These are phyloP conservation scores for Sinocyclocheilus rhinocerous DNA, from an alignment of 2,113 vertebrate genomes.

Conservation along the genomic window DNA sequence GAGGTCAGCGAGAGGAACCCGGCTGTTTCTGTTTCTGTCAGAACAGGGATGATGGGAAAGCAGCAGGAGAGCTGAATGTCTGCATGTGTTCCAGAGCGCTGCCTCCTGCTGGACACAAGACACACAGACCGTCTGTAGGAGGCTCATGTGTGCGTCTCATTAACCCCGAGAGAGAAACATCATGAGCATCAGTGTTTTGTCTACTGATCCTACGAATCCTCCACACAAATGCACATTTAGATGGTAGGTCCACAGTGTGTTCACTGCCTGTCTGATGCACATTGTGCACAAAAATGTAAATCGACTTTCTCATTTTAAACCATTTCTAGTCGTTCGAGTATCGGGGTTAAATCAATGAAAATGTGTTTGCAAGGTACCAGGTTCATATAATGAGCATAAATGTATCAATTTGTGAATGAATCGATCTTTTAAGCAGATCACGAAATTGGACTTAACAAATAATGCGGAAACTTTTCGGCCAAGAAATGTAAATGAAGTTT, in stretches of 20 bases:
- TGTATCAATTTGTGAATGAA: background rate
- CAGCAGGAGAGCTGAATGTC: background rate
- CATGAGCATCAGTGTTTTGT: background rate
- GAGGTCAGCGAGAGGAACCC: background rate
- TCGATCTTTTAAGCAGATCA: background rate
- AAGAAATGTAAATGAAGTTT: background rate
- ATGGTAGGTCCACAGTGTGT: background rate
- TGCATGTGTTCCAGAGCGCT: slow-evolving; percentile 11
- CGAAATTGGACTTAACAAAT: background rate
- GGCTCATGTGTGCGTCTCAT: slow-evolving; percentile 18
- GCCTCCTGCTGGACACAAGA: slow-evolving; percentile 37
- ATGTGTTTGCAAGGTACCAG: background rate
- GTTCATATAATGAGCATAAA: background rate
- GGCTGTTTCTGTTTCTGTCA: background rate
- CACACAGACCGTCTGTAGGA: slow-evolving; percentile 31
- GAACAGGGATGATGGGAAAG: slow-evolving; percentile 3
- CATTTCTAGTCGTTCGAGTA: background rate
- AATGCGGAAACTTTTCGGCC: background rate
- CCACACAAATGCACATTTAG: background rate
- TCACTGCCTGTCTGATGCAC: background rate
- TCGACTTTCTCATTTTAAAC: background rate
- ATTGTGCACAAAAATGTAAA: background rate
- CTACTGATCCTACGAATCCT: background rate
- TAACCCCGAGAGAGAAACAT: slow-evolving; percentile 31
- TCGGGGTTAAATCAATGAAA: background rate